Evolutionary conservation across 2,888 invertebrate genomes (phyloP).

Genomic region (Morpho achilles): DNA sequence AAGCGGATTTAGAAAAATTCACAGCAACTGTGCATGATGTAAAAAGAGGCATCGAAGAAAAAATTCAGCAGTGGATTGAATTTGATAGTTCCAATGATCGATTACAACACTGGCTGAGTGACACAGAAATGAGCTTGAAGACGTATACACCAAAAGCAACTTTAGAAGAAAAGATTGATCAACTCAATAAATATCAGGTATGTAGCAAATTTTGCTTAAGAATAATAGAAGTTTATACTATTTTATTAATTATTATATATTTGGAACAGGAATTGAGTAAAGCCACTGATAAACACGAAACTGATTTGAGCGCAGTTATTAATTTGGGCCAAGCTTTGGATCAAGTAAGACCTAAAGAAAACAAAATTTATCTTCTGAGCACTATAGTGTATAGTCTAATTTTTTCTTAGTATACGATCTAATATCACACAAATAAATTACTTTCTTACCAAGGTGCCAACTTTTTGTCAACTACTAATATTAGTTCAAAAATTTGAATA

Average conservation of each 20-base stretch:
- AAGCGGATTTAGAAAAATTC: conserved; percentile 92
- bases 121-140: conserved; percentile 91
- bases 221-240: not conserved
- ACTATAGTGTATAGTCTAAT: conserved; percentile 66
- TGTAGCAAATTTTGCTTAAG: conserved; percentile 28
- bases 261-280: conserved; percentile 86
- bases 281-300: conserved; percentile 84
- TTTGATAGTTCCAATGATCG: conserved; percentile 92
- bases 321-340: conserved; percentile 88
- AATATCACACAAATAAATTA: conserved; percentile 50
- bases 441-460: conserved; percentile 21
- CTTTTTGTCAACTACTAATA: conserved; percentile 7
- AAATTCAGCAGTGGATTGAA: conserved; percentile 93
- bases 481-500: no score
- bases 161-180: conserved; percentile 93
- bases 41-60: conserved; percentile 88
- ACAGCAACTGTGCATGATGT: conserved; percentile 87
- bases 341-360: conserved; percentile 84
- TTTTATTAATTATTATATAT: conserved; percentile 40
- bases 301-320: conserved; percentile 85
- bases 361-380: conserved; percentile 43
- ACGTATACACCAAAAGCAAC: conserved; percentile 91
- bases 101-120: conserved; percentile 89
- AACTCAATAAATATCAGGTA: conserved; percentile 94
- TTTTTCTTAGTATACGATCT: conserved; percentile 61